Evolutionary conservation across 2,113 vertebrate genomes (phyloP), one percentile per base, ranked within the genome.

Genomic region (Carassius carassius): DNA sequence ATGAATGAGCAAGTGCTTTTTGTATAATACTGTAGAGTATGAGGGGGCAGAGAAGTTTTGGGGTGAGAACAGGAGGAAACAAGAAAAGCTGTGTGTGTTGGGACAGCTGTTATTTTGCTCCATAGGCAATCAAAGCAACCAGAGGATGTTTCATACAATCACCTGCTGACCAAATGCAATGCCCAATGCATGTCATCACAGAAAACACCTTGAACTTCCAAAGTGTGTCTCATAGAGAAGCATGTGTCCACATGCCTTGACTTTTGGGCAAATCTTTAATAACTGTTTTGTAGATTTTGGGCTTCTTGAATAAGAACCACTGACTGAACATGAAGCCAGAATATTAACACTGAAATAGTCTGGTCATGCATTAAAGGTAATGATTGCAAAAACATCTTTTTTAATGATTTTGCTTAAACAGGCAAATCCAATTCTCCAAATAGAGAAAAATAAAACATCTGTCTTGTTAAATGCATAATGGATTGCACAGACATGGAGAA

Each of bases 61-160:
- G 63, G 83, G 84, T 81, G 85, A 70, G 78, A 85, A 65, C 75
- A 82, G 16, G 70, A 76, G 82, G 84, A 63, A 78, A 77, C 1
- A 80, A 47, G 35, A 82, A 83, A 63, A 75, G 54, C 74, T 65
- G 67, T 75, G 1, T 54, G 87, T 88, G 67, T 85, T 86, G 41
- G 29, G 86, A 80, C 89, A 91, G 91, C 90, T 91, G 90, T 82
- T 73, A 25, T 78, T 81, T 86, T 49, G 47, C 60, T 77, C 81
- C 49, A 85, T 47, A 8, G 75, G 82, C 78, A 87, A 16, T 67
- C 51, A 86, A 87, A 81, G 54, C 17, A 60, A 77, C 77, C 60
- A 35, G 3, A 81, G 17, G 69, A 73, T 58, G 23, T 49, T 76
- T 41, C n/a, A 21, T 82, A 32, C 37, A 69, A 8, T n/a, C 21